Percentiles rank a stretch among this genome's conserved stretches.
Conservation (phyloP, 2,797 vertebrate genomes). For the Poeciliopsis turneri region DNA sequence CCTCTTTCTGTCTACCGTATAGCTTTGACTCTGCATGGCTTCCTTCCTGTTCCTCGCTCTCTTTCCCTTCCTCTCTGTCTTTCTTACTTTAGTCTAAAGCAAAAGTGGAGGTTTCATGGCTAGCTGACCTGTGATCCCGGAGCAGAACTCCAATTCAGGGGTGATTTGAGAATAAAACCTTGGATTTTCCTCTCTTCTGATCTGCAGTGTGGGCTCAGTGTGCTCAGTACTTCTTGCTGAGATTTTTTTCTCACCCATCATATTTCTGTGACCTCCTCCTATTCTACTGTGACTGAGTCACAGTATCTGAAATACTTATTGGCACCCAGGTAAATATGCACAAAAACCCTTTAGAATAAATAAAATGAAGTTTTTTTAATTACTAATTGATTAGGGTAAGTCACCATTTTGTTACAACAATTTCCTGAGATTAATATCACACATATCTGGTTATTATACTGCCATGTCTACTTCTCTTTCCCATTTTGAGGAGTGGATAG, state of each 20-base stretch:
- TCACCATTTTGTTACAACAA: not conserved
- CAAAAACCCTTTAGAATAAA: not conserved
- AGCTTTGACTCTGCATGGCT: slow-evolving; percentile 18
- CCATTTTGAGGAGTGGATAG: not conserved
- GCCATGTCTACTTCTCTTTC: not conserved
- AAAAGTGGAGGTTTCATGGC: slow-evolving; percentile 59
- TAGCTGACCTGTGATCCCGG: slow-evolving; percentile 48
- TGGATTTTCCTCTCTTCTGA: slow-evolving; percentile 19
- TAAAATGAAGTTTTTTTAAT: not conserved
- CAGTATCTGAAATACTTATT: not conserved
- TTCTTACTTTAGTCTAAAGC: slow-evolving; percentile 40
- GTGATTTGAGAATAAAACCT: slow-evolving; percentile 52
- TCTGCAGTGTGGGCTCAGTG: slow-evolving; percentile 9
- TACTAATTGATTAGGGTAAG: not conserved
- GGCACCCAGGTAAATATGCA: not conserved
- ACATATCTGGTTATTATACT: not conserved
- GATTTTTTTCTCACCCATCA: slow-evolving; percentile 9
- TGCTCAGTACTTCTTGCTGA: slow-evolving; percentile 13
- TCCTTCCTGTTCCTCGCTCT: slow-evolving; percentile 39
- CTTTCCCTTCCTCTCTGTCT: not conserved
- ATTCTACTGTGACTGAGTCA: not conserved
- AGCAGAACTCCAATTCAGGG: slow-evolving; percentile 42
- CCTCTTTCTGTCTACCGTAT: slow-evolving; percentile 22
- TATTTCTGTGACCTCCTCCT: slow-evolving; percentile 6
- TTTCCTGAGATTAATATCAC: not conserved